These are phyloP conservation scores for Eidolon dupreanum DNA, from an alignment of 2,797 vertebrate genomes.

Conservation along the genomic window DNA sequence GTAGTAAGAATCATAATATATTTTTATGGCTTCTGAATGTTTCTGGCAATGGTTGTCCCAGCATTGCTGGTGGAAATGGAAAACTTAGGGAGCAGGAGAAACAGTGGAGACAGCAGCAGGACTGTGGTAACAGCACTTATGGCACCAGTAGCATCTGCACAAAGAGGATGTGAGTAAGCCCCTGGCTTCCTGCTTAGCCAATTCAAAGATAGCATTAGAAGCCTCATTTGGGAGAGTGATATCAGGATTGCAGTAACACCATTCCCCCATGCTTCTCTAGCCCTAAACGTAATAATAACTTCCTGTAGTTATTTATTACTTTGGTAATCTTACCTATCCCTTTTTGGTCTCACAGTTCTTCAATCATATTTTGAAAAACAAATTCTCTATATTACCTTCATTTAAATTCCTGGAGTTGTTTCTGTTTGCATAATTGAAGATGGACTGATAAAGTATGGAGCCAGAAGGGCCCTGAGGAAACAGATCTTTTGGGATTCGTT, in stretches of 20 bases:
- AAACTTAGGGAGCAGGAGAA: background rate
- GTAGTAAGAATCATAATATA: background rate
- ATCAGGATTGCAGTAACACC: accelerated
- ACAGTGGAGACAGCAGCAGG: background rate
- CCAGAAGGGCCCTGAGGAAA: background rate
- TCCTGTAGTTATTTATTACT: background rate
- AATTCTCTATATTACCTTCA: background rate
- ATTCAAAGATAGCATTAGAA: background rate
- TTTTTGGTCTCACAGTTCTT: background rate
- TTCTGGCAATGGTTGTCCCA: background rate
- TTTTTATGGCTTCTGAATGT: background rate
- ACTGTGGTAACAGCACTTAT: background rate
- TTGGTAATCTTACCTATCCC: background rate
- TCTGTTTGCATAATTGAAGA: background rate
- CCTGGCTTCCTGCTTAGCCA: background rate
- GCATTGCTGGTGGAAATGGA: background rate
- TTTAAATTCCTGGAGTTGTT: background rate
- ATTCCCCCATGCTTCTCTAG: accelerated
- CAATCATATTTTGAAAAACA: background rate
- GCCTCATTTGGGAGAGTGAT: background rate
- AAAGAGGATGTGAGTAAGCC: accelerated
- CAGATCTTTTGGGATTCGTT: background rate
- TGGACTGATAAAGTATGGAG: background rate
- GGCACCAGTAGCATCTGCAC: background rate
- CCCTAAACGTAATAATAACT: background rate